Evolutionary conservation across 2,113 vertebrate genomes (phyloP).

Genomic region (Microtus oregoni): DNA sequence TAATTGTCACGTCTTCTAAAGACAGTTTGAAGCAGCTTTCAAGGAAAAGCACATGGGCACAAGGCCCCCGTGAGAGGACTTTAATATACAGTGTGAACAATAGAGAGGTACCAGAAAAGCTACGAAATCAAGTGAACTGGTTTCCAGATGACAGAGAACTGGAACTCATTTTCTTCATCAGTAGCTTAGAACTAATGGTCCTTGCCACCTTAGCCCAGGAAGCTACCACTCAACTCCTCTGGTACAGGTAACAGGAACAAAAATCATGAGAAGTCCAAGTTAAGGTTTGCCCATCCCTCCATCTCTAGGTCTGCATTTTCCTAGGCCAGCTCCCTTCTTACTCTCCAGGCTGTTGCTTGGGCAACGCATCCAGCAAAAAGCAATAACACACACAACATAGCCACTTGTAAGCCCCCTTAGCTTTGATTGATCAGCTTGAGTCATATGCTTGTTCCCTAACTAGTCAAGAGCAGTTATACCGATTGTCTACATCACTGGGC

Average conservation of each 20-base stretch:
- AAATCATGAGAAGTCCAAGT: neutral
- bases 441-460: neutral
- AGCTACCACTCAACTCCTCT: neutral
- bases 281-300: neutral
- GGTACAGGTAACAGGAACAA: neutral
- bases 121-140: neutral
- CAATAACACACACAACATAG: neutral
- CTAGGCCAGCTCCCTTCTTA: neutral
- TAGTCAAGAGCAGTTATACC: neutral
- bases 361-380: neutral
- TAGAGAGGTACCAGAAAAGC: neutral
- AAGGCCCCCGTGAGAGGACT: neutral
- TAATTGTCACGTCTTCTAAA: conserved; percentile 2
- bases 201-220: neutral
- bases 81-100: neutral
- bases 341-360: neutral
- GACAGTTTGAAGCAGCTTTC: neutral
- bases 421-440: neutral
- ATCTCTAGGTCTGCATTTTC: neutral
- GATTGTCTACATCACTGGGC: neutral
- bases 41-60: neutral
- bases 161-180: conserved; percentile 28
- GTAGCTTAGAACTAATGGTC: neutral
- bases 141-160: neutral
- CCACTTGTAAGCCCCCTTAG: neutral